Evolutionary conservation across 2,113 vertebrate genomes (phyloP), one percentile per base, ranked within the genome.

Genomic region (Thermophis baileyi): DNA sequence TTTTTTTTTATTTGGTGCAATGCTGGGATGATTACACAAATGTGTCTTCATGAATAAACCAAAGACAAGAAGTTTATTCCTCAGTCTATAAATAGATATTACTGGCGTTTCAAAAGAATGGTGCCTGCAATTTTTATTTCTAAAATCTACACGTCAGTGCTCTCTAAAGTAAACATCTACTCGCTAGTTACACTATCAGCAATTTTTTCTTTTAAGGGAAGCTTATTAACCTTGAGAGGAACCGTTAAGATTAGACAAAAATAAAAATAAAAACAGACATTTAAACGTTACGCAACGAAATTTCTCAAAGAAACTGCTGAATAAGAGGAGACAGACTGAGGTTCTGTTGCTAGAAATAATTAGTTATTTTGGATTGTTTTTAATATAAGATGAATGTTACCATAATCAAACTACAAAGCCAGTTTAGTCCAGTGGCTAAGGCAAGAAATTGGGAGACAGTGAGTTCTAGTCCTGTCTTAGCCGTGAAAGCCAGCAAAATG

Each of bases 331-430:
- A 91, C 44, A 60, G 63, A 94, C 94, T 95, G 94, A 94, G 92
- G 95, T 50, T 92, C 74, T 51, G 35, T 81, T 3, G 88, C 94
- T 54, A 90, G 92, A n/a, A 49, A 89, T 57, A 49, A 89, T 95
- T 94, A 47, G 44, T 88, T 95, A 94, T 96, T 94, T 96, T 0
- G 95, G 96, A 88, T 91, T 96, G 96, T 93, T 96, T 57, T 95
- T 92, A 94, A 20, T 92, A 94, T 89, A 57, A 86, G 94, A 96
- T 95, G 95, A 96, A 95, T 94, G 95, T 87, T 95, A 53, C 90
- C 92, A 91, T 95, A 69, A 95, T 1, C 12, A 14, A 88, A 85
- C 16, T 27, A 51, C 6, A n/a, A 14, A 69, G 60, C 27, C 60
- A n/a, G 27, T 69, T n/a, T n/a, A 12, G 3, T n/a, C 30, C 30